These are phyloP conservation scores for Phymorhynchus buccinoides DNA, from an alignment of 1,140 invertebrate species.

Conservation along the genomic window DNA sequence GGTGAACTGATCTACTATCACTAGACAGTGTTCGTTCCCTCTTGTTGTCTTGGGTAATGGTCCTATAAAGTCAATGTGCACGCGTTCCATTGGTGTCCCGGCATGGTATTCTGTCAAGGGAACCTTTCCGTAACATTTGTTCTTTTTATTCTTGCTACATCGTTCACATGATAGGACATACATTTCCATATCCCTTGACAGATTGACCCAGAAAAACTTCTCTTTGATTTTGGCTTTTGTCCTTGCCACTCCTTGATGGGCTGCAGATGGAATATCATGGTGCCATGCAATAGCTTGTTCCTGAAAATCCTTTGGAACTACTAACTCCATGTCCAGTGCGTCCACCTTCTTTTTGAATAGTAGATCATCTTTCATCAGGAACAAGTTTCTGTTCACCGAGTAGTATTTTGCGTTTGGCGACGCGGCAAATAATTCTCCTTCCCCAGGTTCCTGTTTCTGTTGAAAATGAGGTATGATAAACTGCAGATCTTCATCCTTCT, in stretches of 20 bases:
- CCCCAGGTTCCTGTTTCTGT: background rate
- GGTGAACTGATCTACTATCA: constrained; percentile 32
- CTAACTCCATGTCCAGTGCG: background rate
- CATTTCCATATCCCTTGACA: background rate
- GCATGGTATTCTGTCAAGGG: background rate
- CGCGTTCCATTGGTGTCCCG: background rate
- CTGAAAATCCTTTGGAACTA: background rate
- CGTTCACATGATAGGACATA: background rate
- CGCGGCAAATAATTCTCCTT: background rate
- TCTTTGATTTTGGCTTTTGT: constrained; percentile 11
- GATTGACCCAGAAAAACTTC: constrained; percentile 9
- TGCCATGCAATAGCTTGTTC: background rate
- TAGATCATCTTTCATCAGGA: background rate
- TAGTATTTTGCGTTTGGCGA: background rate
- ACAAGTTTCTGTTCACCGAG: background rate
- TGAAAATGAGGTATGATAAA: background rate
- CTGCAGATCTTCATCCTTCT: background rate
- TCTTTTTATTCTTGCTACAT: background rate
- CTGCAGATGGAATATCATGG: background rate
- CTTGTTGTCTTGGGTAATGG: background rate
- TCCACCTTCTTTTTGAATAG: background rate
- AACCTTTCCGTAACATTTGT: background rate
- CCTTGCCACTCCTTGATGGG: background rate
- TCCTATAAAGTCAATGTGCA: constrained; percentile 6
- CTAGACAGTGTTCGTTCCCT: background rate